Percentiles rank a stretch among this genome's conserved stretches.
phyloP scores from a whole-genome alignment of 2,113 vertebrate species.

The Aramus guarauna region DNA sequence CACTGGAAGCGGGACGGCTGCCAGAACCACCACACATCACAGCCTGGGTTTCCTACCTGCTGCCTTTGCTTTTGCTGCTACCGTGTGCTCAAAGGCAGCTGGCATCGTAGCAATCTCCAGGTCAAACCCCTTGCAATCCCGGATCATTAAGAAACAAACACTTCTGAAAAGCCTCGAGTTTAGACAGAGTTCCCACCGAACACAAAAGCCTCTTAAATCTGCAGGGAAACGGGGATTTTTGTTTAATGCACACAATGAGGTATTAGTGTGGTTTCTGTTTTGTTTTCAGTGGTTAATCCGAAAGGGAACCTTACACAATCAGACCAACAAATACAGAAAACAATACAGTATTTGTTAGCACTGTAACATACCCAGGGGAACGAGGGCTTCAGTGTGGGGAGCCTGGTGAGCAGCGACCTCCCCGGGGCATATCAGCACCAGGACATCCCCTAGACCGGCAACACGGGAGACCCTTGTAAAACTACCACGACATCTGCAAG shows the following conservation, averaged over 20 bases:
- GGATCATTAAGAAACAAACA: background rate
- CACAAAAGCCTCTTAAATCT: conserved; percentile 43
- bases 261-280: conserved; percentile 27
- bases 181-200: conserved; percentile 48
- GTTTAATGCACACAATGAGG: conserved; percentile 33
- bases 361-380: background rate
- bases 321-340: conserved; percentile 10
- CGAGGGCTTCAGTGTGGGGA: background rate
- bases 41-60: background rate
- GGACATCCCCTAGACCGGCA: background rate
- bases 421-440: background rate
- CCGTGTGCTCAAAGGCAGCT: background rate
- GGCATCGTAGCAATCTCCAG: background rate
- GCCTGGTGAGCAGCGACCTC: background rate
- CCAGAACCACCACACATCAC: background rate
- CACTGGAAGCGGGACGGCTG: background rate
- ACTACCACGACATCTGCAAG: background rate
- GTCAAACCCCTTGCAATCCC: background rate
- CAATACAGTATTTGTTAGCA: conserved; percentile 9
- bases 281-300: conserved; percentile 6
- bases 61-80: background rate
- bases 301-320: conserved; percentile 43
- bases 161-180: background rate
- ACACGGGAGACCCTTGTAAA: background rate
- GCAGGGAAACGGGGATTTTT: background rate